Evolutionary conservation across 2,888 invertebrate species (phyloP).

Genomic region (Diadegma fenestrale): DNA sequence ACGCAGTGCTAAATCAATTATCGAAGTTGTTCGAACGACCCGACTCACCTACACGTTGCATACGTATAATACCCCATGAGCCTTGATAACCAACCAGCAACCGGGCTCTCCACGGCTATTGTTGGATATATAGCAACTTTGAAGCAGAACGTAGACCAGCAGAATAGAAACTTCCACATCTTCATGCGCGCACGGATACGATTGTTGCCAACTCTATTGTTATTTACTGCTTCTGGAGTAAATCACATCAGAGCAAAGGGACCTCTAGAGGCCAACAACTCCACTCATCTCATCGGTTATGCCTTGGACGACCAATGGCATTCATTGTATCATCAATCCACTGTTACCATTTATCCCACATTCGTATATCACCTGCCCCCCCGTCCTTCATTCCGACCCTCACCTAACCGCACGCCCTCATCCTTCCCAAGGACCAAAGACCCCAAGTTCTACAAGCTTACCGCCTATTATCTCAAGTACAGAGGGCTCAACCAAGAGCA

Average conservation of each 20-base stretch:
- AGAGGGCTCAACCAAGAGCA: constrained; percentile 6
- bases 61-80: constrained; percentile 43
- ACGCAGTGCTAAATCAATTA: constrained; percentile 82
- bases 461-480: constrained; percentile 31
- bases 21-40: constrained; percentile 74
- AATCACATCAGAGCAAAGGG: constrained; percentile 12
- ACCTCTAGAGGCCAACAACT: constrained; percentile 1
- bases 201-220: constrained; percentile 39
- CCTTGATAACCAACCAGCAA: constrained; percentile 22
- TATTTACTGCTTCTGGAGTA: constrained; percentile 2
- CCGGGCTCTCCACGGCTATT: neutral
- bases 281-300: neutral
- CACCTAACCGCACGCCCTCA: neutral
- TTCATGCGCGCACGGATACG: neutral
- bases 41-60: constrained; percentile 31
- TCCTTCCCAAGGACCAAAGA: neutral
- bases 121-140: neutral
- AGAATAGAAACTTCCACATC: constrained; percentile 21
- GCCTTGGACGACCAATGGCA: neutral
- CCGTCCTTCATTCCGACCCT: neutral
- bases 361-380: constrained; percentile 18
- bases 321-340: constrained; percentile 19
- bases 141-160: neutral
- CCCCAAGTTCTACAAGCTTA: constrained; percentile 5
- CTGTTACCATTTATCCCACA: constrained; percentile 21